A percentile compares a stretch with the other conserved stretches of the same genome.
phyloP scores from a whole-genome alignment of 2,113 vertebrate genomes.

The Cebidichthys violaceus region DNA sequence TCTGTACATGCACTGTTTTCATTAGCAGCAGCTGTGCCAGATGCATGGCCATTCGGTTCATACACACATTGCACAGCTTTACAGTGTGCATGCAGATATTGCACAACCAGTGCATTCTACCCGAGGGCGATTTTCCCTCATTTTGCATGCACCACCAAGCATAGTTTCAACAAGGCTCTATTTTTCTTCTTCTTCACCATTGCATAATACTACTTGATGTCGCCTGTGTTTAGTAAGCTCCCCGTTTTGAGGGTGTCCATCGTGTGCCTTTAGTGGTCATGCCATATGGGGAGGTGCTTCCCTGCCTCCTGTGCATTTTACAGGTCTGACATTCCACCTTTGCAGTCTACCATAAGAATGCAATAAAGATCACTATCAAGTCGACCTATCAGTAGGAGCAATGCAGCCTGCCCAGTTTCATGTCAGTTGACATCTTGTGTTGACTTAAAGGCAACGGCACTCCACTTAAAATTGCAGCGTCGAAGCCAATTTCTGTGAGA shows the following conservation, averaged over 20 bases:
- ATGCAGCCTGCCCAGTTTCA: constrained; percentile 35
- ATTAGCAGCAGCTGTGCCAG: constrained; percentile 37
- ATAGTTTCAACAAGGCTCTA: constrained; percentile 36
- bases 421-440: constrained; percentile 24
- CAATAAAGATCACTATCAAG: constrained; percentile 73
- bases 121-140: constrained; percentile 59
- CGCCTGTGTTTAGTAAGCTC: constrained; percentile 35
- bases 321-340: constrained; percentile 76
- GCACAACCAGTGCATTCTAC: constrained; percentile 68
- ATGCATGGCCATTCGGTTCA: constrained; percentile 42
- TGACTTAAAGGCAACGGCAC: constrained; percentile 5
- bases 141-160: constrained; percentile 70
- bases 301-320: constrained; percentile 58
- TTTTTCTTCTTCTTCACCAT: constrained; percentile 14
- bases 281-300: constrained; percentile 51
- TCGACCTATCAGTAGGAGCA: constrained; percentile 43
- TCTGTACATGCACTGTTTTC: constrained; percentile 10
- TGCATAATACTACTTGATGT: constrained; percentile 64
- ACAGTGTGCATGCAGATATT: constrained; percentile 67
- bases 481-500: not conserved
- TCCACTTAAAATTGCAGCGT: constrained; percentile 16
- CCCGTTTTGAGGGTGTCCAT: constrained; percentile 32
- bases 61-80: constrained; percentile 38
- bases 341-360: constrained; percentile 70
- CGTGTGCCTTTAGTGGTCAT: constrained; percentile 33